A percentile compares a stretch with the other conserved stretches of the same genome.
phyloP scores from a whole-genome alignment of 2,888 invertebrate species.

The Xanthia icteritia region DNA sequence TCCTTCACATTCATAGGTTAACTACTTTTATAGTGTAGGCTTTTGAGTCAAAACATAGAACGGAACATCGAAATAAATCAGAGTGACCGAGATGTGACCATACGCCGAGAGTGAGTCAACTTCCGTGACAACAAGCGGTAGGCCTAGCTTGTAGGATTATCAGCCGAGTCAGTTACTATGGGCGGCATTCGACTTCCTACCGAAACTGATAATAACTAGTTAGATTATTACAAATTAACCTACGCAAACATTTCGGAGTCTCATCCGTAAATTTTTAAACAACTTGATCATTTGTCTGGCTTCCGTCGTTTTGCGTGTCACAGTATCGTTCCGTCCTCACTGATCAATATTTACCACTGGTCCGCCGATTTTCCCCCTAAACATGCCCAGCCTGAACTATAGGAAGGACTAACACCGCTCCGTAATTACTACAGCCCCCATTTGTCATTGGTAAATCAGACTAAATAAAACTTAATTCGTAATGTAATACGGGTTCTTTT shows the following conservation, averaged over 20 bases:
- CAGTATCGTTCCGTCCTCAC: background rate
- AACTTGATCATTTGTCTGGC: background rate
- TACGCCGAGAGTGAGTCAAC: slow-evolving; percentile 42
- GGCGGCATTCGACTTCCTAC: slow-evolving; percentile 27
- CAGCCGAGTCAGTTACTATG: slow-evolving; percentile 30
- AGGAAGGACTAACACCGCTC: slow-evolving; percentile 2
- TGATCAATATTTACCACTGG: slow-evolving; percentile 39
- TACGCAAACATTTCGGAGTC: background rate
- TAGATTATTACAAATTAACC: background rate
- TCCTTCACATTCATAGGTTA: background rate
- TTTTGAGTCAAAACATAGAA: slow-evolving; percentile 10
- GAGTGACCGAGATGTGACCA: slow-evolving; percentile 16
- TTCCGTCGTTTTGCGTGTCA: slow-evolving; percentile 12
- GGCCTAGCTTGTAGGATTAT: slow-evolving; percentile 13
- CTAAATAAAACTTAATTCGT: slow-evolving; percentile 22
- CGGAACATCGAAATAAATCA: slow-evolving; percentile 17
- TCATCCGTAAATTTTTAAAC: background rate
- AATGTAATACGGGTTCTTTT: slow-evolving; percentile 38
- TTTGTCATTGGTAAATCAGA: slow-evolving; percentile 13
- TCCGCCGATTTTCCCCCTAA: background rate
- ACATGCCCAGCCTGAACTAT: slow-evolving; percentile 2
- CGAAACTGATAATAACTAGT: slow-evolving; percentile 3
- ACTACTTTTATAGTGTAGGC: slow-evolving; percentile 1
- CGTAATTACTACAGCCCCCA: slow-evolving; percentile 18
- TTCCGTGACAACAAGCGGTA: slow-evolving; percentile 32